A percentile compares a stretch with the other conserved stretches of the same genome.
phyloP scores from a whole-genome alignment of 2,888 invertebrate genomes.

The Mechanitis mazaeus region DNA sequence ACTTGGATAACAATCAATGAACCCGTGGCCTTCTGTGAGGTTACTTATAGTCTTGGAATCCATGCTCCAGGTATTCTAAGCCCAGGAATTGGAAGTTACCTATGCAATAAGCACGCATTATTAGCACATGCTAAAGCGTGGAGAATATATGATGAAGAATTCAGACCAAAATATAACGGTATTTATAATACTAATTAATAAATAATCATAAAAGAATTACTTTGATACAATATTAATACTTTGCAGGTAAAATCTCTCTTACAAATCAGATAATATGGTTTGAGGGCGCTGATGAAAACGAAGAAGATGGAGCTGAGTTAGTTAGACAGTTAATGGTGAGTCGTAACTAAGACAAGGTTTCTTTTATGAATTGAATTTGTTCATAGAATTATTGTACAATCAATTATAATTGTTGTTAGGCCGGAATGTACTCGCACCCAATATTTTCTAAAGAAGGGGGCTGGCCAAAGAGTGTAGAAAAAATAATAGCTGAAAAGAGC shows the following conservation, averaged over 20 bases:
- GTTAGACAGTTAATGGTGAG: constrained; percentile 19
- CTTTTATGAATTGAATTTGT: constrained; percentile 26
- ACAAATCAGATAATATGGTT: constrained; percentile 56
- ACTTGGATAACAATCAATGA: constrained; percentile 86
- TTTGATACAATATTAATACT: constrained; percentile 37
- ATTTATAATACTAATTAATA: constrained; percentile 31
- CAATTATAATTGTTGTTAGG: constrained; percentile 23
- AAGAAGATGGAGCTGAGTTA: constrained; percentile 70
- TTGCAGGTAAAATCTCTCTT: constrained; percentile 41
- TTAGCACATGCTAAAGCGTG: constrained; percentile 80
- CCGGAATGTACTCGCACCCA: constrained; percentile 28
- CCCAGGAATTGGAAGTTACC: constrained; percentile 71
- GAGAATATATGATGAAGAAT: constrained; percentile 75
- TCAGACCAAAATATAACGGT: constrained; percentile 66
- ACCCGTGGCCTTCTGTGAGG: constrained; percentile 66
- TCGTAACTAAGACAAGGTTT: not conserved
- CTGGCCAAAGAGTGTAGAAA: constrained; percentile 26
- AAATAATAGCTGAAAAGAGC: constrained; percentile 13
- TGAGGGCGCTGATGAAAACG: constrained; percentile 60
- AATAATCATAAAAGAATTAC: constrained; percentile 28
- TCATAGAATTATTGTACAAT: constrained; percentile 16
- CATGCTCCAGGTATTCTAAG: constrained; percentile 47
- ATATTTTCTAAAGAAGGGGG: constrained; percentile 30
- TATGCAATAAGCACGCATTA: constrained; percentile 79
- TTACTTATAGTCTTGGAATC: constrained; percentile 52